These are phyloP conservation scores for Trachymyrmex septentrionalis DNA, from an alignment of 1,140 invertebrate species.

Conservation along the genomic window DNA sequence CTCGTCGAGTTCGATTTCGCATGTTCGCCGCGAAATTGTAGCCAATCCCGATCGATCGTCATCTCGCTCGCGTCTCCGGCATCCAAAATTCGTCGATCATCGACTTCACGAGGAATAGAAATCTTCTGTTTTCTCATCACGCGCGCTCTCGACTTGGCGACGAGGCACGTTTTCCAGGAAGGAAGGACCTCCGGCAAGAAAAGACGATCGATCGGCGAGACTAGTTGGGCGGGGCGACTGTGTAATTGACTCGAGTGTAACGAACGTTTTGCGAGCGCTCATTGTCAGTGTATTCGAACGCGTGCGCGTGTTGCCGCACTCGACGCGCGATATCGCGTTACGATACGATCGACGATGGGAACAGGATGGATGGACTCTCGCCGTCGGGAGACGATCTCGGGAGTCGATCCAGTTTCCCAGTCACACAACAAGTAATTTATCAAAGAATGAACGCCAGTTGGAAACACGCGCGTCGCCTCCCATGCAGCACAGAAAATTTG, in stretches of 20 bases:
- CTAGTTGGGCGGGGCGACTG: slow-evolving; percentile 35
- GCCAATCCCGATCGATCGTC: neutral
- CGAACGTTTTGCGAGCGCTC: neutral
- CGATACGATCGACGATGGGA: neutral
- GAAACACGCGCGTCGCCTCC: neutral
- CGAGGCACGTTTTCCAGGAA: slow-evolving; percentile 43
- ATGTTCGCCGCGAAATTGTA: neutral
- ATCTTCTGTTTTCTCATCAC: neutral
- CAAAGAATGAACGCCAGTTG: neutral
- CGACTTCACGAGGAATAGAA: neutral
- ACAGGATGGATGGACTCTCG: neutral
- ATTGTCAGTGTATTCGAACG: neutral
- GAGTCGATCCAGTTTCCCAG: neutral
- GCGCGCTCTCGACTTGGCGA: neutral
- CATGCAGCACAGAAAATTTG: no score
- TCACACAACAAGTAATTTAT: neutral
- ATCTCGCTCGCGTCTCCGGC: neutral
- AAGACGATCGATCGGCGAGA: slow-evolving; percentile 59
- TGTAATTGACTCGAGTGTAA: slow-evolving; percentile 32
- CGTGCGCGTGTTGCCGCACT: neutral
- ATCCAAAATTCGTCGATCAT: neutral
- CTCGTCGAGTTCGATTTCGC: neutral
- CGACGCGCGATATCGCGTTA: neutral
- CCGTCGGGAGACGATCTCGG: neutral
- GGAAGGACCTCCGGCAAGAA: slow-evolving; percentile 53